Conservation (phyloP, 2,888 invertebrate species). For the Blastobasis lacticolella region DNA sequence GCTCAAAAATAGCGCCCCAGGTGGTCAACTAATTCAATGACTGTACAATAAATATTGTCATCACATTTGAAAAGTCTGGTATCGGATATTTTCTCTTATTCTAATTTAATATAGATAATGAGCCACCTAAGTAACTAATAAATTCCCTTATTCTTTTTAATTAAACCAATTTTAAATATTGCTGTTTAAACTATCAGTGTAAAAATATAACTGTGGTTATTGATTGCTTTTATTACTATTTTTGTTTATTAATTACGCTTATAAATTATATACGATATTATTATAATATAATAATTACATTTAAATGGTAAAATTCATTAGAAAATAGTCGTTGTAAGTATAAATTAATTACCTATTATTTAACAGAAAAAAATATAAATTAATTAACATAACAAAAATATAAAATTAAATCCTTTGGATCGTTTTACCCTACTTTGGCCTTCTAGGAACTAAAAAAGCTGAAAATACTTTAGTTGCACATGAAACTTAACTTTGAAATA, state of each 20-base stretch:
- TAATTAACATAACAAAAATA: too few relatives aligned
- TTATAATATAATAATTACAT: too few relatives aligned
- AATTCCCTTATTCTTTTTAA: constrained; percentile 1
- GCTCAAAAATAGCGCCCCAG: too few relatives aligned
- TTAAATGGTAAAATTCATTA: too few relatives aligned
- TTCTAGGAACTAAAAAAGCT: constrained; percentile 7
- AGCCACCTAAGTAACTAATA: neutral
- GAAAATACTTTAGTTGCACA: neutral
- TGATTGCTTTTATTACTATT: constrained; percentile 1
- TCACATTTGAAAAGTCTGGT: too few relatives aligned
- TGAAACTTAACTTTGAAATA: too few relatives aligned
- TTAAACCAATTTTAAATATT: neutral
- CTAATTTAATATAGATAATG: neutral
- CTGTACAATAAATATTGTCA: too few relatives aligned
- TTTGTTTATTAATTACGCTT: neutral
- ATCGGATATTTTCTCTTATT: neutral
- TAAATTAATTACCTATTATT: constrained; percentile 18
- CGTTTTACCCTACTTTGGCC: constrained; percentile 2
- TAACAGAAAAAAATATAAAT: constrained; percentile 18
- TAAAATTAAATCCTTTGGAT: constrained; percentile 16
- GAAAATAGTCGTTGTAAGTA: neutral
- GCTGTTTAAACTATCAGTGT: constrained; percentile 5
- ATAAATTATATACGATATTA: too few relatives aligned
- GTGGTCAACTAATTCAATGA: too few relatives aligned
- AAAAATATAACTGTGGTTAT: constrained; percentile 13